Conservation (phyloP, 2,797 vertebrate genomes). For the Alca torda region DNA sequence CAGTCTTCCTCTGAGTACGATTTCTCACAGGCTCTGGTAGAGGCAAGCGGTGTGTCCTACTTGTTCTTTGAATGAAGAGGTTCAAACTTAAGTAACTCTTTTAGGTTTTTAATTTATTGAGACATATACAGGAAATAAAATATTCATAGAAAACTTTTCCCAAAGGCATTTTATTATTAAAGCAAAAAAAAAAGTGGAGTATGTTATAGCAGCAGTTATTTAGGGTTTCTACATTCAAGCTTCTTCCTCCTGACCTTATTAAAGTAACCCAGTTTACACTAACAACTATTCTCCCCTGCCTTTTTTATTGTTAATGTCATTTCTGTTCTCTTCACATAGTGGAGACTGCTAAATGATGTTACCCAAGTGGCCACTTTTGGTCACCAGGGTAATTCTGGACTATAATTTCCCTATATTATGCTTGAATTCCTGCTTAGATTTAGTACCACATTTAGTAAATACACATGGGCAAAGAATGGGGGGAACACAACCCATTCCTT, state of each 20-base stretch:
- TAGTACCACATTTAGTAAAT: slow-evolving; percentile 44
- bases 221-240: slow-evolving; percentile 2
- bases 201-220: slow-evolving; percentile 41
- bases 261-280: slow-evolving; percentile 59
- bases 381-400: slow-evolving; percentile 59
- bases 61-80: slow-evolving; percentile 22
- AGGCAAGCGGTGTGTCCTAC: neutral
- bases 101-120: slow-evolving; percentile 54
- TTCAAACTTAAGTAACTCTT: slow-evolving; percentile 51
- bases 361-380: slow-evolving; percentile 48
- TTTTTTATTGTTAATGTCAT: slow-evolving; percentile 61
- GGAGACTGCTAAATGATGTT: slow-evolving; percentile 57
- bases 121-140: slow-evolving; percentile 50
- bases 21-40: neutral
- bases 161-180: slow-evolving; percentile 62
- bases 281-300: slow-evolving; percentile 36
- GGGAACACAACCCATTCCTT: neutral
- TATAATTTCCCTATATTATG: slow-evolving; percentile 54
- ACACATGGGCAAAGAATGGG: neutral
- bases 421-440: slow-evolving; percentile 45
- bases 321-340: slow-evolving; percentile 21
- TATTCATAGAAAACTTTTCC: slow-evolving; percentile 57
- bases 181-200: slow-evolving; percentile 19
- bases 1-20: neutral
- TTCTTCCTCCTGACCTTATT: slow-evolving; percentile 61